These are phyloP conservation scores for Neoarius graeffei DNA, from an alignment of 2,113 vertebrate species.

Conservation along the genomic window DNA sequence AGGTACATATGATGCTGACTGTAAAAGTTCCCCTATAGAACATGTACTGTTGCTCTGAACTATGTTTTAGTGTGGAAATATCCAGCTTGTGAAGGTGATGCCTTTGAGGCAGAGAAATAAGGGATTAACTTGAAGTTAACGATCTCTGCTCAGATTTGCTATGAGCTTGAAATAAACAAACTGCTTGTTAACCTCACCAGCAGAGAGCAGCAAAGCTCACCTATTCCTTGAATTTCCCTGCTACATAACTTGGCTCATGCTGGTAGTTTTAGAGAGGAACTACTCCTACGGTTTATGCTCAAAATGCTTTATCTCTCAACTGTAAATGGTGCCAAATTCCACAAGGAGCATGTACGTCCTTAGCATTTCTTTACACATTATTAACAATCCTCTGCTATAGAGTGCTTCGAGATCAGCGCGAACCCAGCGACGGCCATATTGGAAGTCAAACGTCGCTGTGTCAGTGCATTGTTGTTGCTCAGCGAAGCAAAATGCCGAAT, in stretches of 20 bases:
- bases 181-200: not conserved
- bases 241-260: not conserved
- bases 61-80: not conserved
- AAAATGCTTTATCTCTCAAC: not conserved
- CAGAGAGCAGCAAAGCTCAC: constrained; percentile 40
- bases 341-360: not conserved
- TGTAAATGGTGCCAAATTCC: not conserved
- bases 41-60: not conserved
- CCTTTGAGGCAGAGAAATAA: not conserved
- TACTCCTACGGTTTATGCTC: not conserved
- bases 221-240: not conserved
- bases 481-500: too few species aligned
- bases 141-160: not conserved
- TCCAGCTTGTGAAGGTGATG: not conserved
- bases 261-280: not conserved
- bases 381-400: not conserved
- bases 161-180: too few species aligned
- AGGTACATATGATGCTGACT: not conserved
- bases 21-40: not conserved
- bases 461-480: too few species aligned
- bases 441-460: too few species aligned
- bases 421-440: too few species aligned
- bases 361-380: not conserved
- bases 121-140: not conserved
- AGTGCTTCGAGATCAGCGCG: too few species aligned